Percentiles rank a stretch among this genome's conserved stretches.
These are phyloP conservation scores for Erythrolamprus reginae DNA, from an alignment of 2,113 vertebrate genomes.

Conservation along the genomic window DNA sequence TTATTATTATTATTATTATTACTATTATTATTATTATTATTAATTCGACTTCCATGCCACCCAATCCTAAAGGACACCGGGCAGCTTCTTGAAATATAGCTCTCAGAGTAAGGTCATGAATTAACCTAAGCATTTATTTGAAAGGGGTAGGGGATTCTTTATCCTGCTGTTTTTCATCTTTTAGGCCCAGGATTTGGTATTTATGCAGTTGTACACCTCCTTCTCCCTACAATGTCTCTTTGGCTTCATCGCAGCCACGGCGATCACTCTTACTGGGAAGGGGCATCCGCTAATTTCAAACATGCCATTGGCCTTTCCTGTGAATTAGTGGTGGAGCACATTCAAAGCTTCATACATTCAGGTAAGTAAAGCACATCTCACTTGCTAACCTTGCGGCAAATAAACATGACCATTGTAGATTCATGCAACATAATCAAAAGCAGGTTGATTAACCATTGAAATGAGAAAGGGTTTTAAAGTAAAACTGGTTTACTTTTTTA, in stretches of 20 bases:
- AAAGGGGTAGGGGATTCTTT: constrained; percentile 7
- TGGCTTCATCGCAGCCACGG: constrained; percentile 93
- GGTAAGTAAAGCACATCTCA: constrained; percentile 60
- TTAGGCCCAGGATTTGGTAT: constrained; percentile 95
- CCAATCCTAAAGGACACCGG: too few species aligned
- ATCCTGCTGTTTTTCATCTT: constrained; percentile 6
- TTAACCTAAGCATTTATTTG: neutral
- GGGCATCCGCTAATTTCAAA: constrained; percentile 93
- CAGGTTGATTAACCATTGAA: too few species aligned
- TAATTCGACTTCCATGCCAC: too few species aligned
- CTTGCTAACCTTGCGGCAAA: neutral
- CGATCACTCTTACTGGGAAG: constrained; percentile 93
- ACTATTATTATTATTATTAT: too few species aligned
- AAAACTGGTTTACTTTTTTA: neutral
- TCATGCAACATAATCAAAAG: neutral
- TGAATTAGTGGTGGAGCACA: constrained; percentile 94
- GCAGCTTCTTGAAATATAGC: neutral
- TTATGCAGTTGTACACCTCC: constrained; percentile 91
- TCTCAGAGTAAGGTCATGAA: neutral
- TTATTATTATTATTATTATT: too few species aligned
- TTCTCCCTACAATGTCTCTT: constrained; percentile 93
- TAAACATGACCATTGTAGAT: neutral
- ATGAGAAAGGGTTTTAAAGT: neutral
- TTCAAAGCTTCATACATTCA: constrained; percentile 91
- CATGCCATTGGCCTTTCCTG: constrained; percentile 95